phyloP scores from a whole-genome alignment of 2,797 vertebrate genomes.

The Danio choprae region DNA sequence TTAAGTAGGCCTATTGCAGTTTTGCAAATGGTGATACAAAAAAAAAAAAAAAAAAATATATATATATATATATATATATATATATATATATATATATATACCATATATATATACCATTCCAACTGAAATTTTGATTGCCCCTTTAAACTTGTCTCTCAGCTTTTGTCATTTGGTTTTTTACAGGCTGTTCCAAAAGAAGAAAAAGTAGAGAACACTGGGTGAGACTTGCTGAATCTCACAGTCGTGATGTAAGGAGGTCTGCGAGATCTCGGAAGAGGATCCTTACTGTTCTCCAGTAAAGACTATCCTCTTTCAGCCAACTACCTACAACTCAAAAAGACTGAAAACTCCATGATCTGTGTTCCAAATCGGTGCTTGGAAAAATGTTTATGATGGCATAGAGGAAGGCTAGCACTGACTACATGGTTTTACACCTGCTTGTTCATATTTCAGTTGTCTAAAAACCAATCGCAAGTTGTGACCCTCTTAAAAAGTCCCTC shows the following conservation, averaged over 20 bases:
- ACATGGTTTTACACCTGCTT: conserved; percentile 61
- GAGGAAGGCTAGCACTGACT: conserved; percentile 57
- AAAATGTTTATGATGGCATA: conserved; percentile 45
- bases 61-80: too few relatives aligned
- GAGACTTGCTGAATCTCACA: conserved; percentile 52
- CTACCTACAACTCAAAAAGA: conserved; percentile 59
- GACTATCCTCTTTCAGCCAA: conserved; percentile 66
- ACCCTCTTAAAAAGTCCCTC: conserved; percentile 61
- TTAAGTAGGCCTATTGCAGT: too few relatives aligned
- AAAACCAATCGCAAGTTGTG: conserved; percentile 59
- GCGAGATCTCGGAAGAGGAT: conserved; percentile 45
- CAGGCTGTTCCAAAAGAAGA: conserved; percentile 81
- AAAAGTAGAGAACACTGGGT: conserved; percentile 65
- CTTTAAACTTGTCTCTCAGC: conserved; percentile 66
- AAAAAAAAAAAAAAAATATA: too few relatives aligned
- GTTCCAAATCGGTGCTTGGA: conserved; percentile 70
- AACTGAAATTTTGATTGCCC: neutral
- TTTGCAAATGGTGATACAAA: too few relatives aligned
- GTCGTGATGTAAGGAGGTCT: conserved; percentile 51
- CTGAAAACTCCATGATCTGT: conserved; percentile 60
- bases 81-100: too few relatives aligned
- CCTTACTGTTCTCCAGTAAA: conserved; percentile 60
- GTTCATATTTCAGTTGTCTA: conserved; percentile 66
- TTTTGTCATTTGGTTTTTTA: conserved; percentile 47
- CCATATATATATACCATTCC: neutral